Conservation (phyloP, 1,140 invertebrate genomes). For the Limonius californicus region DNA sequence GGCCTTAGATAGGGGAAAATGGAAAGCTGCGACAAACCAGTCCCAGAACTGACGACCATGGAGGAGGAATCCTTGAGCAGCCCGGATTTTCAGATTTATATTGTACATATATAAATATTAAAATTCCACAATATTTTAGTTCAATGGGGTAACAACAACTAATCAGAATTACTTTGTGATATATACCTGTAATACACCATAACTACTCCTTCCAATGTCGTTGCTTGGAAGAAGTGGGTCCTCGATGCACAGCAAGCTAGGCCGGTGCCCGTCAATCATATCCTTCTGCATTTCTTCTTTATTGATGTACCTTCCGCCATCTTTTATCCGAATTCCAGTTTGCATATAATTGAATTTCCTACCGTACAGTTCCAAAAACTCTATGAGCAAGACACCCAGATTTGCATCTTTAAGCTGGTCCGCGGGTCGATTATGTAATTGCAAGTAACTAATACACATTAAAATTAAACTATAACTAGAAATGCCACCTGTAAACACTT, state of each 20-base stretch:
- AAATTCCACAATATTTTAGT: too few relatives aligned
- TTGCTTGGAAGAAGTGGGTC: slow-evolving; percentile 94
- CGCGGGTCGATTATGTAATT: slow-evolving; percentile 69
- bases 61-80: too few relatives aligned
- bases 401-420: slow-evolving; percentile 64
- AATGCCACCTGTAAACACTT: slow-evolving; percentile 98
- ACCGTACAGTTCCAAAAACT: slow-evolving; percentile 98
- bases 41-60: too few relatives aligned
- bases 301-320: slow-evolving; percentile 89
- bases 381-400: slow-evolving; percentile 90
- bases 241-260: slow-evolving; percentile 93
- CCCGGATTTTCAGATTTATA: too few relatives aligned
- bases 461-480: slow-evolving; percentile 98
- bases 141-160: too few relatives aligned
- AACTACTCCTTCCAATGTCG: slow-evolving; percentile 95
- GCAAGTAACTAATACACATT: slow-evolving; percentile 92
- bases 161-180: too few relatives aligned
- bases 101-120: too few relatives aligned
- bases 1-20: too few relatives aligned
- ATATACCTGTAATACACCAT: slow-evolving; percentile 63
- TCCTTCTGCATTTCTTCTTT: slow-evolving; percentile 92
- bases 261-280: slow-evolving; percentile 89
- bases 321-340: slow-evolving; percentile 91
- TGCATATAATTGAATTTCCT: slow-evolving; percentile 95
- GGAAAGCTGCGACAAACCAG: too few relatives aligned